Evolutionary conservation across 2,888 invertebrate species (phyloP).

Genomic region (Leucophora obtusa): DNA sequence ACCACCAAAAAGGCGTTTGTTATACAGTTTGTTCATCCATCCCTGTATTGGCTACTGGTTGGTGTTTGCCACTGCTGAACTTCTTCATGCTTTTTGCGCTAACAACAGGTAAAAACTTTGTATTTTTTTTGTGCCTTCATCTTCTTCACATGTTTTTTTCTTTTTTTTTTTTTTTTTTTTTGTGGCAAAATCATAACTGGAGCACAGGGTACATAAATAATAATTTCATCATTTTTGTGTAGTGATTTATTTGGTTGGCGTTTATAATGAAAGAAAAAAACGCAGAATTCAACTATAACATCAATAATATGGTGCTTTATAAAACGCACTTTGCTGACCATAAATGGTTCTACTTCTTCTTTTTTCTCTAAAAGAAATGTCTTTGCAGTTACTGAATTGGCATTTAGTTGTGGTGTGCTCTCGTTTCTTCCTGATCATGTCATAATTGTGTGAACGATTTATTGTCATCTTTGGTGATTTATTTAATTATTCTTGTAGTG

Average conservation of each 20-base stretch:
- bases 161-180: background rate
- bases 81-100: constrained; percentile 17
- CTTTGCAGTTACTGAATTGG: constrained; percentile 21
- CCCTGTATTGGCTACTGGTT: constrained; percentile 63
- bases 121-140: constrained; percentile 2
- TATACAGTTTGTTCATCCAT: constrained; percentile 60
- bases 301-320: constrained; percentile 54
- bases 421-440: constrained; percentile 67
- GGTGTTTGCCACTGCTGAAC: constrained; percentile 33
- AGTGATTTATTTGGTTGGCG: constrained; percentile 75
- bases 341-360: constrained; percentile 50
- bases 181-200: constrained; percentile 68
- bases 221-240: constrained; percentile 74
- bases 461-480: constrained; percentile 73
- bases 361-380: constrained; percentile 46
- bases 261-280: constrained; percentile 45
- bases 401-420: constrained; percentile 46
- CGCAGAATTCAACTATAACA: constrained; percentile 12
- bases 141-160: background rate
- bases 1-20: constrained; percentile 57
- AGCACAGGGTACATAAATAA: constrained; percentile 69
- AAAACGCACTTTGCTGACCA: constrained; percentile 59
- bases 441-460: constrained; percentile 75
- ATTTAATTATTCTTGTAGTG: constrained; percentile 66
- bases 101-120: constrained; percentile 58